Evolutionary conservation across 2,797 vertebrate species (phyloP), one percentile per base, ranked within the genome.

Genomic region (Eulemur mongoz): DNA sequence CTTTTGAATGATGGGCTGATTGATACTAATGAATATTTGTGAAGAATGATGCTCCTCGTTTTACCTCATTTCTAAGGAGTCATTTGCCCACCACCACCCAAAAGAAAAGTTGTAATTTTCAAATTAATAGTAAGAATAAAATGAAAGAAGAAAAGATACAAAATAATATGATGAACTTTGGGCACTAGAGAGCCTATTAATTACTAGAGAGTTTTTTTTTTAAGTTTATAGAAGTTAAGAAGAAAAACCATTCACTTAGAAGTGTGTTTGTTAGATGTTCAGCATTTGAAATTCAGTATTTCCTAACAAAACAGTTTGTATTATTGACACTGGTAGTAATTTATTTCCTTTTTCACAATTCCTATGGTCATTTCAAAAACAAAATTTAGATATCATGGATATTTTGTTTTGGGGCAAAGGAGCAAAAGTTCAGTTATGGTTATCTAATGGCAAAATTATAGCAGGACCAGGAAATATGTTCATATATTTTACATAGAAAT

Each of bases 401-500:
- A 82, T 93, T 96, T 97, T 96, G 92, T 97, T 96, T 96, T 59
- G 57, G 43, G 59, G 86, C 93, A 72, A 78, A 61, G 80, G 90
- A 88, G 72, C 73, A 89, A 93, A 97, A 96, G 81, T 97, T 98
- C 98, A 98, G 78, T 98, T 99, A 98, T 99, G 99, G 99, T 99
- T 99, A 99, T 99, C 99, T 99, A 99, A 99, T 99, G 99, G 98
- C 88, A 96, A 78, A 93, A 93, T 94, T 67, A 82, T 95, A 94
- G 86, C 73, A 94, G 45, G 95, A 87, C 18, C 2, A 79, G 40
- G 43, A 90, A 35, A 17, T 61, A n/a, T 67, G 73, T 48, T 76
- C 14, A 38, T 18, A 1, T 50, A 14, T 89, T 90, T 91, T 35
- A 79, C 80, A 72, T 17, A 57, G 50, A 32, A 32, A 11, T 61